A percentile compares a stretch with the other conserved stretches of the same genome.
phyloP scores from a whole-genome alignment of 2,113 vertebrate species.

The Montifringilla adamsi region DNA sequence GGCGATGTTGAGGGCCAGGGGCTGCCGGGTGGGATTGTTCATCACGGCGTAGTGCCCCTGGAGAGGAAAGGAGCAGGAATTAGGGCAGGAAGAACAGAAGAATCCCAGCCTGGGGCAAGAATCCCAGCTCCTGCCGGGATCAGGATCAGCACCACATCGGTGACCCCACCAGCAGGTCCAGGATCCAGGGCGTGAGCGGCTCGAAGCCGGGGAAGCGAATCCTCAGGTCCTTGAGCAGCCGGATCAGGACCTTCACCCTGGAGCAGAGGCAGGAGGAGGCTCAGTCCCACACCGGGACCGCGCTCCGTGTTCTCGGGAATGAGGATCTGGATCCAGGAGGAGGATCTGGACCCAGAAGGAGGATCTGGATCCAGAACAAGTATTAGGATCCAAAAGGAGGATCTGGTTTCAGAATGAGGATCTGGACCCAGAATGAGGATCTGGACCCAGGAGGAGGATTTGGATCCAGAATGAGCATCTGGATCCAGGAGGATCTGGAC shows the following conservation, averaged over 20 bases:
- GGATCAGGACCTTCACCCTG: constrained; percentile 95
- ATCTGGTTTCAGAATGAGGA: too few species aligned
- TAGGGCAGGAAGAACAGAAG: fast-evolving
- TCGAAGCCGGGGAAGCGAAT: constrained; percentile 92
- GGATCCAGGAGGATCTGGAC: fast-evolving
- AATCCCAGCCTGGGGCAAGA: not conserved
- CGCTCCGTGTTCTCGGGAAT: fast-evolving
- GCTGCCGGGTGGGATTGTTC: constrained; percentile 96
- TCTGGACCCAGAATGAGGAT: not conserved
- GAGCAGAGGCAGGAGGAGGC: not conserved
- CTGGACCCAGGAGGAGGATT: fast-evolving
- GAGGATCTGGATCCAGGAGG: fast-evolving
- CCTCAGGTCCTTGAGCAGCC: constrained; percentile 90
- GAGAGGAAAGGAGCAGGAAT: fast-evolving
- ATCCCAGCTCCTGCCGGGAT: not conserved
- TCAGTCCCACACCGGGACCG: fast-evolving
- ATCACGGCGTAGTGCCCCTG: constrained; percentile 97
- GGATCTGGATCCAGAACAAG: too few species aligned
- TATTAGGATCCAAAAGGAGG: not conserved
- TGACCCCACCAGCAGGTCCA: constrained; percentile 85
- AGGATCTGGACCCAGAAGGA: too few species aligned
- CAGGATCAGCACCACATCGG: fast-evolving
- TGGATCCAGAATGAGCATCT: not conserved
- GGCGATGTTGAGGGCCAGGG: constrained; percentile 90
- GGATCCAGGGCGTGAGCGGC: constrained; percentile 94